These are phyloP conservation scores for Chaenocephalus aceratus DNA, from an alignment of 2,113 vertebrate genomes.

Conservation along the genomic window DNA sequence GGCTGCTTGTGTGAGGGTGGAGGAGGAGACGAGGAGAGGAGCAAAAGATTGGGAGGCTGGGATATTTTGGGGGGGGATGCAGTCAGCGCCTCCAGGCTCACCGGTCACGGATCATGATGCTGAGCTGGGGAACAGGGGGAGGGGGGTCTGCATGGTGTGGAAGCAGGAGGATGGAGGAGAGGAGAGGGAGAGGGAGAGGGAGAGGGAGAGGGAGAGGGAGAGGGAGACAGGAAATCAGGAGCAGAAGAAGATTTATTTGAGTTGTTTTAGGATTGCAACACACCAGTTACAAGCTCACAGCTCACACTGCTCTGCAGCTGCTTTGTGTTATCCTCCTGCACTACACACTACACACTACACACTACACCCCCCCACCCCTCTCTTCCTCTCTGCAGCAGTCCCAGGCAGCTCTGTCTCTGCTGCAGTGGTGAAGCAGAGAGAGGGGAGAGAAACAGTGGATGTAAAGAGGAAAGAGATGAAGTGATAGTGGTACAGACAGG, in stretches of 20 bases:
- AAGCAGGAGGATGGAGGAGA: constrained; percentile 6
- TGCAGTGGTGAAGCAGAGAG: constrained; percentile 70
- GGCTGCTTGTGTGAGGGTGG: constrained; percentile 29
- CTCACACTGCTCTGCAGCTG: background rate
- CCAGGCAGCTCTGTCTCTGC: constrained; percentile 51
- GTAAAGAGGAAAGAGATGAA: constrained; percentile 1
- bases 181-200: background rate
- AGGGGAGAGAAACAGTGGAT: constrained; percentile 1
- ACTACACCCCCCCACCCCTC: constrained; percentile 7
- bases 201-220: background rate
- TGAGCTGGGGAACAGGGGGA: constrained; percentile 13
- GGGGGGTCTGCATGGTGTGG: constrained; percentile 9
- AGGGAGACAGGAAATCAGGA: background rate
- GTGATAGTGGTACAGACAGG: background rate
- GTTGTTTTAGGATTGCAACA: background rate
- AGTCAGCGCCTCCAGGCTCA: constrained; percentile 53
- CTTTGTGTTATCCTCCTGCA: constrained; percentile 41
- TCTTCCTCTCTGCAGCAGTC: constrained; percentile 64
- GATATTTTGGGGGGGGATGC: constrained; percentile 30
- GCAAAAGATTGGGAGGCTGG: constrained; percentile 28
- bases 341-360: constrained; percentile 9
- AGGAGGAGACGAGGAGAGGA: constrained; percentile 39
- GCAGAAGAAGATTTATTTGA: background rate
- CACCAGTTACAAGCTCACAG: background rate
- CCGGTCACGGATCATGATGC: constrained; percentile 62